Evolutionary conservation across 2,888 invertebrate species (phyloP).

Genomic region (Ichneumoninae sp.): DNA sequence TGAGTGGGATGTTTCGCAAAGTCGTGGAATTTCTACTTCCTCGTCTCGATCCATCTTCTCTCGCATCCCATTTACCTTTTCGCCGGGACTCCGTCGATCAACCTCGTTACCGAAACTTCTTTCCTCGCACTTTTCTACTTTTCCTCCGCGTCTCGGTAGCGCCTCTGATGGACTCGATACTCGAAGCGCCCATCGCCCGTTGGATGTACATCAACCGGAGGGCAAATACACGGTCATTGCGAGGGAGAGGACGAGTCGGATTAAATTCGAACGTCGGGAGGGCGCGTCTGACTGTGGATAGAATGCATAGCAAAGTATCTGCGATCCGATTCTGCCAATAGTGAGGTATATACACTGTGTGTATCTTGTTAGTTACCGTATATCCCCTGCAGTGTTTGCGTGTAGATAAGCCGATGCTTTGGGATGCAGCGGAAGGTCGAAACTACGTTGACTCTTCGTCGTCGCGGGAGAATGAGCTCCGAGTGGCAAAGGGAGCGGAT

Average conservation of each 20-base stretch:
- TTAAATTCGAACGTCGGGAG: conserved; percentile 30
- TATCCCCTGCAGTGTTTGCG: conserved; percentile 9
- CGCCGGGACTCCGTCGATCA: conserved; percentile 62
- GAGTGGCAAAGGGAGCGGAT: conserved; percentile 13
- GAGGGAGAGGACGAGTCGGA: conserved; percentile 17
- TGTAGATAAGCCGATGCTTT: neutral
- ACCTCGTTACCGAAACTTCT: conserved; percentile 73
- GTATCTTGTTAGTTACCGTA: conserved; percentile 9
- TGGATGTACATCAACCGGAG: neutral
- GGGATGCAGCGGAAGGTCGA: conserved; percentile 1
- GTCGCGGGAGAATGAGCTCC: conserved; percentile 6
- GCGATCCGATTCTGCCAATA: conserved; percentile 6
- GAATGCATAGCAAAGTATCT: conserved; percentile 29
- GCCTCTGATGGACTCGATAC: conserved; percentile 7
- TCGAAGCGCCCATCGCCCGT: conserved; percentile 7
- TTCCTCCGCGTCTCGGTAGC: neutral
- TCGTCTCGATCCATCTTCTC: conserved; percentile 2
- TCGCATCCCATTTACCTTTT: conserved; percentile 27
- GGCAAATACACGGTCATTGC: conserved; percentile 8
- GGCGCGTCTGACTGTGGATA: conserved; percentile 13
- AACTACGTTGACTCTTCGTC: conserved; percentile 25
- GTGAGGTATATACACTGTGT: neutral
- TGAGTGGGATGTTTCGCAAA: conserved; percentile 26
- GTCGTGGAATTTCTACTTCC: conserved; percentile 32
- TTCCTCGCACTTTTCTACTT: conserved; percentile 28